Base-by-base conservation (phyloP, 2,113 vertebrate species). In the Apodemus sylvaticus region DNA sequence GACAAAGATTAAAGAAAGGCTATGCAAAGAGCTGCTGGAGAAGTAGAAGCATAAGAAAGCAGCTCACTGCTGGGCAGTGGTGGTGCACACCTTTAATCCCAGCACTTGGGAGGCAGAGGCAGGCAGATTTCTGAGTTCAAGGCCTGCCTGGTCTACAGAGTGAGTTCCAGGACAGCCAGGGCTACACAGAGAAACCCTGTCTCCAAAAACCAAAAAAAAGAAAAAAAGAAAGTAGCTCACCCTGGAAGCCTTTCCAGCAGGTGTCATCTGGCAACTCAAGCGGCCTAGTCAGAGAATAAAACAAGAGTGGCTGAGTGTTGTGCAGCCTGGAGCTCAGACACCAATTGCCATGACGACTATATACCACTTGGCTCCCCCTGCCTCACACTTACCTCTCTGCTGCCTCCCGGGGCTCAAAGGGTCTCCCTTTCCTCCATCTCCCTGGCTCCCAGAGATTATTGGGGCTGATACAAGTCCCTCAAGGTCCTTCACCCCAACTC, bases 311-410 rank as follows among this genome's bases (percentile, higher is more conserved):
- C 55, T 97, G 60, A 95, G 73, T 42, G 86, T 10, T 48, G 31
- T 31, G 92, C 31, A 81, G 70, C 13, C 12, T 13, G 11, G 36
- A 66, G 68, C 60, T 66, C 36, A 83, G 73, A 58, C 16, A 5
- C 1, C 64, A 79, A 71, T 29, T 60, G 79, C 36, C 24, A 66
- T 16, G 26, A 81, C 12, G 68, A 12, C n/a, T 55, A 1, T 42
- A 76, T 19, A 62, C 12, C 48, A 87, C 13, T 16, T 26, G 74
- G 78, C 14, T 85, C 36, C 58, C 71, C 13, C n/a, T 58, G 14
- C 86, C 73, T 94, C 42, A 87, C 42, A 87, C 95, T 96, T 86
- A 96, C 97, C 95, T 95, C 95, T 97, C 39, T 53, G 88, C 78
- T 92, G 95, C 86, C 68, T 94, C 64, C n/a, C 39, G 17, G 66